Conservation (phyloP, 2,888 invertebrate species). For the Thecophora atra region DNA sequence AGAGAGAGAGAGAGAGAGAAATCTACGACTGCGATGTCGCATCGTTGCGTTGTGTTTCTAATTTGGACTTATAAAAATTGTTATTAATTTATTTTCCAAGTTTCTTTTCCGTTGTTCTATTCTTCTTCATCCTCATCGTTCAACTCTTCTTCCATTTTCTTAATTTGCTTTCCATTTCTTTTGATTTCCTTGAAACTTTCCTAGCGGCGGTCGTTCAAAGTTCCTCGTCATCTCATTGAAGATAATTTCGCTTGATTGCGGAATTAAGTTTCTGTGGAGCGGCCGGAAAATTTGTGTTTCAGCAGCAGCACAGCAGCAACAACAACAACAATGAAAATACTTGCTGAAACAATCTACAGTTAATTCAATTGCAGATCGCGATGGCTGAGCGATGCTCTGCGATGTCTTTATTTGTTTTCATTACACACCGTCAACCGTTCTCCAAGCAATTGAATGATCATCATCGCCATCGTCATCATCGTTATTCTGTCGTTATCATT, state of each 20-base stretch:
- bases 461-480: neutral
- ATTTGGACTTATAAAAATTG: no score
- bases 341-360: slow-evolving; percentile 26
- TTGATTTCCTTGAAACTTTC: no score
- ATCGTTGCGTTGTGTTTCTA: no score
- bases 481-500: neutral
- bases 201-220: neutral
- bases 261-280: slow-evolving; percentile 22
- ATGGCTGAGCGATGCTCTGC: neutral
- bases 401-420: slow-evolving; percentile 7
- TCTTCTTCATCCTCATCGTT: neutral
- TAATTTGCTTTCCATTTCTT: no score
- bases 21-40: no score
- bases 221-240: slow-evolving; percentile 17
- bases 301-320: slow-evolving; percentile 14
- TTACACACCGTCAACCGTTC: neutral
- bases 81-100: neutral
- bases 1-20: no score
- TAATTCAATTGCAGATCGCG: slow-evolving; percentile 31
- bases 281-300: slow-evolving; percentile 30
- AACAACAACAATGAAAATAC: slow-evolving; percentile 12
- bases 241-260: slow-evolving; percentile 22
- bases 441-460: no score
- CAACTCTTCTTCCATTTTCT: neutral
- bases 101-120: slow-evolving; percentile 6